A percentile compares a stretch with the other conserved stretches of the same genome.
These are phyloP conservation scores for Diadema setosum DNA, from an alignment of 35 echinoderm and acorn worm species.

Conservation along the genomic window DNA sequence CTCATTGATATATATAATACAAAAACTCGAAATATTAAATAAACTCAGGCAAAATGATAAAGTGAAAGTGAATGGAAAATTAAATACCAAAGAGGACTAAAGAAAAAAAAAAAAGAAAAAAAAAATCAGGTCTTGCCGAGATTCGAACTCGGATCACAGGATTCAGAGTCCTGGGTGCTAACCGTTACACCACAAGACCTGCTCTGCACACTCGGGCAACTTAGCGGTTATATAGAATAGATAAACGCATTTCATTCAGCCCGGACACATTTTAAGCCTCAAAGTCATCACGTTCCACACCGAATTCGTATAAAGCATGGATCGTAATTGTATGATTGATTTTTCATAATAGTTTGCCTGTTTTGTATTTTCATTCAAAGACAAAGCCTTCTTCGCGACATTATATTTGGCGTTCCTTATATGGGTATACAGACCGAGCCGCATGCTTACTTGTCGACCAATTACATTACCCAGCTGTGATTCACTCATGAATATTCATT, in stretches of 20 bases:
- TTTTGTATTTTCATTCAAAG: background rate
- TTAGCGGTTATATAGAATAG: background rate
- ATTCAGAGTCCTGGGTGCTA: constrained; percentile 98
- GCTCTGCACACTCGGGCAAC: background rate
- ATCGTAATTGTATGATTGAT: background rate
- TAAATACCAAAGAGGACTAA: background rate
- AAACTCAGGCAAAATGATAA: too few relatives aligned
- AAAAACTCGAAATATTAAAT: too few relatives aligned
- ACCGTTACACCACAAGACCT: constrained; percentile 94
- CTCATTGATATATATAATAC: too few relatives aligned
- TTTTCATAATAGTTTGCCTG: background rate
- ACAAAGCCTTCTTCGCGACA: too few relatives aligned
- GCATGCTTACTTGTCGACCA: background rate
- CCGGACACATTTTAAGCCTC: too few relatives aligned
- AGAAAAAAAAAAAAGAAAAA: background rate
- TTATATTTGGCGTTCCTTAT: too few relatives aligned
- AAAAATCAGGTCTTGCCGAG: constrained; percentile 89
- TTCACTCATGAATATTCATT: constrained; percentile 1
- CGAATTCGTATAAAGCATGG: background rate
- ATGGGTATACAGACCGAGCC: too few relatives aligned
- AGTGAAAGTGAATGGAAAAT: too few relatives aligned
- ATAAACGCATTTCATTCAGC: too few relatives aligned
- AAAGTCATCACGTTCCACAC: too few relatives aligned
- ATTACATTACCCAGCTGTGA: background rate
- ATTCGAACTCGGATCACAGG: constrained; percentile 97